Evolutionary conservation across 2,888 invertebrate species (phyloP), one percentile per base, ranked within the genome.

Genomic region (Polydrusus pterygomalis): DNA sequence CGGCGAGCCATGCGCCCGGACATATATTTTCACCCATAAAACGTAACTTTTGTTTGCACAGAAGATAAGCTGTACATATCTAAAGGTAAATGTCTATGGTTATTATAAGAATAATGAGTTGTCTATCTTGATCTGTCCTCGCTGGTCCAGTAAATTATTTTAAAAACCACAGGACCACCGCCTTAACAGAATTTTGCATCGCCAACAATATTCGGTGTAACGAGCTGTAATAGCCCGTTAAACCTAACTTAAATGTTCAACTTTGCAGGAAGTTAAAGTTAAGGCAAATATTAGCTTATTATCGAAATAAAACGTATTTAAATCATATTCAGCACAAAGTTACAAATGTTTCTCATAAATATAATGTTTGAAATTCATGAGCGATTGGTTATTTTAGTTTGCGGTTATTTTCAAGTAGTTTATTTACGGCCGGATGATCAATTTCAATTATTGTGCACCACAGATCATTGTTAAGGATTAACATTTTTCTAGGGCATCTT

Each of bases 171-270:
- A 5, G 13, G 25, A 64, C 47, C 47, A 17, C 40, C 10, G 7
- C 65, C 65, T 65, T 68, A 67, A 68, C 5, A 45, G 34, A 76
- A 72, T 76, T 68, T 67, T 76, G 72, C 76, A 60, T 30, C 65
- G 60, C 20, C 68, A 62, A 76, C 76, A 76, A 76, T 76, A 76
- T 72, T 64, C 72, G 64, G 71, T 68, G 63, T 72, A 76, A 76
- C 76, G 76, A 76, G 76, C 72, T 49, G 76, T 72, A 72, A 71
- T 71, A 76, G 68, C 72, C 76, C 76, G 76, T 76, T 69, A 69
- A 76, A 68, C 76, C 54, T 72, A 68, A 72, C 67, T 71, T 75
- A 75, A 75, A 75, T 51, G 64, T 71, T 75, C 67, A 67, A 75
- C 75, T 75, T 68, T 51, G 40, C 47, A 30, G n/a, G 62, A 40